Conservation (phyloP, 2,113 vertebrate genomes). For the Sander vitreus region DNA sequence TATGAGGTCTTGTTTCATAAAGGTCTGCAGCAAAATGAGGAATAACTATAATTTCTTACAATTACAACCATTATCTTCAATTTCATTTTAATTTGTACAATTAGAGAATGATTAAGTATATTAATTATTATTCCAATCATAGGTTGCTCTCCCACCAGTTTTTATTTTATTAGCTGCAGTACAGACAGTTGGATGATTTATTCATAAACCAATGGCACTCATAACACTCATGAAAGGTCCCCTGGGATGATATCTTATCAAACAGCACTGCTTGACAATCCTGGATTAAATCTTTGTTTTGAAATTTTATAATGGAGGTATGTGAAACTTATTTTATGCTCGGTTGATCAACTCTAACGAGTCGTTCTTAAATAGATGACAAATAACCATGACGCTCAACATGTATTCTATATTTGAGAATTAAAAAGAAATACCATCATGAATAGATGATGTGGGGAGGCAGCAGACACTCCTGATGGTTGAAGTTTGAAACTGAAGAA, state of each 20-base stretch:
- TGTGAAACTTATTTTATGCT: too few species aligned
- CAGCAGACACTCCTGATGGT: too few species aligned
- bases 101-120: constrained; percentile 1
- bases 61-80: neutral
- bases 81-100: constrained; percentile 9
- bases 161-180: neutral
- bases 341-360: too few species aligned
- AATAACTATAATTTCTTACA: neutral
- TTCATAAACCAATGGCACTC: neutral
- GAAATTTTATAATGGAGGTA: too few species aligned
- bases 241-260: neutral
- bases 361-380: too few species aligned
- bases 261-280: neutral
- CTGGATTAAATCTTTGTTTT: too few species aligned
- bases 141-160: neutral
- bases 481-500: too few species aligned
- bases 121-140: neutral
- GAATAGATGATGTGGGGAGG: too few species aligned
- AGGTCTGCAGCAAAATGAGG: neutral
- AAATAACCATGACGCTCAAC: too few species aligned
- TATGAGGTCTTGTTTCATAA: neutral
- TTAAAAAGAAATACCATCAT: too few species aligned
- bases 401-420: too few species aligned
- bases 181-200: neutral
- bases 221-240: neutral